Base-by-base conservation (phyloP, 1,140 invertebrate species). In the Potamilus streckersoni region DNA sequence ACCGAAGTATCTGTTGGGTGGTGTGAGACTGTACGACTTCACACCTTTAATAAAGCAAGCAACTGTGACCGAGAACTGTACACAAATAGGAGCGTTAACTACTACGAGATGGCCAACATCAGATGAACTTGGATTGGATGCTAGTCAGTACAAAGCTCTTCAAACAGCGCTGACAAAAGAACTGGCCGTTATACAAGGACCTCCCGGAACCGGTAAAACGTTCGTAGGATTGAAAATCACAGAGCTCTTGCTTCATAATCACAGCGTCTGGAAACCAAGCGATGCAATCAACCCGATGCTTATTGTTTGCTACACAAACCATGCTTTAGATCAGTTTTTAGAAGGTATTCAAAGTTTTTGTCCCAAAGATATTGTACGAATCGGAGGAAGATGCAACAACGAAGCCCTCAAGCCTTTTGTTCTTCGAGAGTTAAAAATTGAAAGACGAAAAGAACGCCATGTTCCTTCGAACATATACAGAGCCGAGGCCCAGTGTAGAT, bases 311-410 rank as follows among this genome's bases (percentile, higher is more conserved):
- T 96, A 93, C 80, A 96, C 95, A 0, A 97, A 97, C 86, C 95
- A 96, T 88, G 95, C 96, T 1, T 86, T 97, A 4, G 96, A 97
- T 91, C 95, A 97, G 85, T 96, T 97, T 90, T 87, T 97, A n/a
- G 93, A 95, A 87, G 94, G 93, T 27, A 85, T 90, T 16, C 49
- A 78, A 2, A 19, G 65, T 19, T 84, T 83, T 60, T 80, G 76
- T 62, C 70, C 70, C 2, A 87, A 86, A 13, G 82, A 78, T 58
- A 90, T 96, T 70, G 90, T 95, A 17, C 91, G 95, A 49, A 92
- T 96, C 78, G 95, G 96, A 6, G 92, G 93, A 15, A 92, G 94
- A 87, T 93, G 93, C 2, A 92, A 93, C 82, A 93, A 69, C 62
- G 74, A 83, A 56, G 31, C 17, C 0, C 64, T 88, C 2, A 67